Evolutionary conservation across 2,797 vertebrate genomes (phyloP).

Genomic region (Crenuchus spilurus): DNA sequence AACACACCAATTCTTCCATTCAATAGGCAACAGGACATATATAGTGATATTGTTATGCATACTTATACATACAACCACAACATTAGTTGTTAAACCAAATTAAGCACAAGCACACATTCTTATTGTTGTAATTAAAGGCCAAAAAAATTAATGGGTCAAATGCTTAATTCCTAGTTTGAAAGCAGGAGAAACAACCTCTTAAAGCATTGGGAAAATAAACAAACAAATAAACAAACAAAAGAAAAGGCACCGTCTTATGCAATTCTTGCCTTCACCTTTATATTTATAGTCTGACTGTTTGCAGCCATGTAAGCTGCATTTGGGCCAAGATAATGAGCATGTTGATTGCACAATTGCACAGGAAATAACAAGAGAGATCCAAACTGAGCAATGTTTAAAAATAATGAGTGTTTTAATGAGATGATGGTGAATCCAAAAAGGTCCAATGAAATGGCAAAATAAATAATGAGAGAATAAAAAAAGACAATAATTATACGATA

Average conservation of each 20-base stretch:
- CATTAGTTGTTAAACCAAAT: no score
- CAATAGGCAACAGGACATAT: no score
- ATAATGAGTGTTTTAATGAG: slow-evolving; percentile 49
- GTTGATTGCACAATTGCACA: slow-evolving; percentile 28
- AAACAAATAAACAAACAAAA: neutral
- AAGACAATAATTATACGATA: slow-evolving; percentile 10
- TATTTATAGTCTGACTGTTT: slow-evolving; percentile 41
- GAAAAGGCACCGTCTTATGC: neutral
- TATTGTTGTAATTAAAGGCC: slow-evolving; percentile 26
- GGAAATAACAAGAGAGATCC: slow-evolving; percentile 33
- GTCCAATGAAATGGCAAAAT: slow-evolving; percentile 28
- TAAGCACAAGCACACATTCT: no score
- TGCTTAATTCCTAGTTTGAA: slow-evolving; percentile 39
- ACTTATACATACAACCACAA: neutral
- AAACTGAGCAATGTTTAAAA: slow-evolving; percentile 33
- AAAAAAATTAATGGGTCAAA: slow-evolving; percentile 41
- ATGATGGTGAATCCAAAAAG: slow-evolving; percentile 39
- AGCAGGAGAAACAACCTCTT: neutral
- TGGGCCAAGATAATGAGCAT: slow-evolving; percentile 38
- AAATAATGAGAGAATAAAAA: neutral
- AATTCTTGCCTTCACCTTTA: slow-evolving; percentile 19
- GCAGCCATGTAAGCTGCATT: slow-evolving; percentile 40
- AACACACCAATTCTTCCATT: no score
- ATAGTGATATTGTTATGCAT: no score
- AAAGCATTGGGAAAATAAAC: neutral